These are phyloP conservation scores for Cassiopea xamachana DNA, from an alignment of 30 jellyfish, hydroid and myxozoan genomes.

Conservation along the genomic window DNA sequence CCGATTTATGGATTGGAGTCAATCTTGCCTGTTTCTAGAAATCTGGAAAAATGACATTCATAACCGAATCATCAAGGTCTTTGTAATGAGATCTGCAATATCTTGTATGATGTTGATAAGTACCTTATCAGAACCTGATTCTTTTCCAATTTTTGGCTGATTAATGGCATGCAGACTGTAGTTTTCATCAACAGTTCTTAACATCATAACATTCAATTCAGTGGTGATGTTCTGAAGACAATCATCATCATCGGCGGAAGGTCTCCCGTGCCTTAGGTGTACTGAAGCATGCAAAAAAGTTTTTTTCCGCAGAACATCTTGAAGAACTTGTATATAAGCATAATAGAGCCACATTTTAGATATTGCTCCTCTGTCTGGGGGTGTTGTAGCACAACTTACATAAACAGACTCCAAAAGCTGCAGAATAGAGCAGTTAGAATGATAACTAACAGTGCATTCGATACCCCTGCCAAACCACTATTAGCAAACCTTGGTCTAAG, in stretches of 20 bases:
- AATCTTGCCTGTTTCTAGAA: conserved; percentile 56
- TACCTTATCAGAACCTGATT: conserved; percentile 18
- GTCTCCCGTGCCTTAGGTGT: no score
- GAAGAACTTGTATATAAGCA: no score
- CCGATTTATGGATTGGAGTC: conserved; percentile 46
- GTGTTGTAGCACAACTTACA: no score
- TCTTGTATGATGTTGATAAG: background rate
- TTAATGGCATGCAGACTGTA: conserved; percentile 12
- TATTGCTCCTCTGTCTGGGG: no score
- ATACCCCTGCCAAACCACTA: no score
- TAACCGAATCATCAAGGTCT: conserved; percentile 19
- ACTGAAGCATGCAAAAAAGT: no score
- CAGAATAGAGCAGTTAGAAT: no score
- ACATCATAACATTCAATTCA: background rate
- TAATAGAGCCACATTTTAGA: no score
- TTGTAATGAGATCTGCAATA: background rate
- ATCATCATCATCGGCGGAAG: conserved; percentile 14
- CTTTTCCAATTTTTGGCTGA: conserved; percentile 22
- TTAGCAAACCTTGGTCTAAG: no score
- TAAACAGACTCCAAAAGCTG: no score
- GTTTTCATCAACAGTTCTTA: conserved; percentile 16
- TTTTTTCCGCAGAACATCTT: no score
- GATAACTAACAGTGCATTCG: no score
- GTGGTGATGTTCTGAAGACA: conserved; percentile 24
- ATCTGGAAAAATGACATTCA: conserved; percentile 41